Evolutionary conservation across 2,113 vertebrate genomes (phyloP).

Genomic region (Rhabdomys dilectus): DNA sequence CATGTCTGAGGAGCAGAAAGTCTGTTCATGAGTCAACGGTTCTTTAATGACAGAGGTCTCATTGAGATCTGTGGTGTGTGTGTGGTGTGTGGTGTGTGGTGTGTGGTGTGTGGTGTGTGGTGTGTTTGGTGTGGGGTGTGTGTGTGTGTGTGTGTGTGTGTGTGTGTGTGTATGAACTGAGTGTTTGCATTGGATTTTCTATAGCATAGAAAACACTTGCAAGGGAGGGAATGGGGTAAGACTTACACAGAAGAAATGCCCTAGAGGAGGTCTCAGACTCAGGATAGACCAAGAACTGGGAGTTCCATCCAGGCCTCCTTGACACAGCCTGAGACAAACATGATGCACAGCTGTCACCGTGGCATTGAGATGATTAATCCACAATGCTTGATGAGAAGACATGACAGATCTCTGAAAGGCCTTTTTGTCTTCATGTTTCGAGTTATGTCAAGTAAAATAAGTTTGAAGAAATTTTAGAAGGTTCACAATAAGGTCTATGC

Average conservation of each 20-base stretch:
- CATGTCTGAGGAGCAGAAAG: not conserved
- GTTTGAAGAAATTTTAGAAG: conserved; percentile 22
- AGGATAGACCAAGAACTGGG: not conserved
- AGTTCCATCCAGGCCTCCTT: not conserved
- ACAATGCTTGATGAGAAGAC: not conserved
- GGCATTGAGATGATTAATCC: not conserved
- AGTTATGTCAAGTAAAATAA: not conserved
- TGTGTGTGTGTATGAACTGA: not conserved
- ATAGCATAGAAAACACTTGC: not conserved
- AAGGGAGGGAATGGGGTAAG: not conserved
- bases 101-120: too few relatives aligned
- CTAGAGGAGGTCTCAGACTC: not conserved
- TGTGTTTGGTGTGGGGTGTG: too few relatives aligned
- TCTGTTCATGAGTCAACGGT: not conserved
- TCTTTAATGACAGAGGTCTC: not conserved
- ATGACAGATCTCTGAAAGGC: not conserved
- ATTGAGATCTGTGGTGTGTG: not conserved
- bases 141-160: rapidly evolving
- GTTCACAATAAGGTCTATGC: not conserved
- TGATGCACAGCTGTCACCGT: not conserved
- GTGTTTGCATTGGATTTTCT: not conserved
- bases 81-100: too few relatives aligned
- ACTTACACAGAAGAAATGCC: not conserved
- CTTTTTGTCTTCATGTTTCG: not conserved
- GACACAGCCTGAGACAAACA: not conserved